Conservation (phyloP, 2,888 invertebrate genomes). For the Tiliacea aurago region DNA sequence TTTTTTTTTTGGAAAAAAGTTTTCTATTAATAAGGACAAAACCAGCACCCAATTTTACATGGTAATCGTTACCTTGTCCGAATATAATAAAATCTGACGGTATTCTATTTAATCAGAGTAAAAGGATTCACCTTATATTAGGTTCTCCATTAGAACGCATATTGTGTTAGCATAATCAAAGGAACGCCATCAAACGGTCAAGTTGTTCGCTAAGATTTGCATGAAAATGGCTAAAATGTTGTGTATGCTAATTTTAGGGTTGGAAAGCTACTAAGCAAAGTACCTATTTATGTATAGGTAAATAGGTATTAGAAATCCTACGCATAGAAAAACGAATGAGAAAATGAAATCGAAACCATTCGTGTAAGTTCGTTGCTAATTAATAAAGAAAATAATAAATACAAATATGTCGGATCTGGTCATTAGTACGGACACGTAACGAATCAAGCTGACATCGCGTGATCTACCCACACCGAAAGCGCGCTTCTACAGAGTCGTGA, state of each 20-base stretch:
- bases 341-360: not conserved
- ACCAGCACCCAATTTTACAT: constrained; percentile 12
- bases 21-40: constrained; percentile 32
- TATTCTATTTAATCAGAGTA: constrained; percentile 64
- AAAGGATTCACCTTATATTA: constrained; percentile 63
- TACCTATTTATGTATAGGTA: not conserved
- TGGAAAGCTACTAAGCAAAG: constrained; percentile 1
- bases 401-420: too few species aligned
- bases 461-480: too few species aligned
- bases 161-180: constrained; percentile 48
- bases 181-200: constrained; percentile 34
- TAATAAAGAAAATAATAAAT: not conserved
- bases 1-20: not conserved
- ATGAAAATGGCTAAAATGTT: constrained; percentile 37
- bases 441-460: too few species aligned
- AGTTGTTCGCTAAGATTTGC: constrained; percentile 48
- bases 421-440: too few species aligned
- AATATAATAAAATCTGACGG: constrained; percentile 61
- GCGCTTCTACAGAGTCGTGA: too few species aligned
- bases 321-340: not conserved
- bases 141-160: constrained; percentile 26
- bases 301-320: not conserved
- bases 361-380: not conserved
- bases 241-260: constrained; percentile 47
- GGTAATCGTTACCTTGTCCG: constrained; percentile 37